Evolutionary conservation across 2,888 invertebrate genomes (phyloP).

Genomic region (Heliconius sara): DNA sequence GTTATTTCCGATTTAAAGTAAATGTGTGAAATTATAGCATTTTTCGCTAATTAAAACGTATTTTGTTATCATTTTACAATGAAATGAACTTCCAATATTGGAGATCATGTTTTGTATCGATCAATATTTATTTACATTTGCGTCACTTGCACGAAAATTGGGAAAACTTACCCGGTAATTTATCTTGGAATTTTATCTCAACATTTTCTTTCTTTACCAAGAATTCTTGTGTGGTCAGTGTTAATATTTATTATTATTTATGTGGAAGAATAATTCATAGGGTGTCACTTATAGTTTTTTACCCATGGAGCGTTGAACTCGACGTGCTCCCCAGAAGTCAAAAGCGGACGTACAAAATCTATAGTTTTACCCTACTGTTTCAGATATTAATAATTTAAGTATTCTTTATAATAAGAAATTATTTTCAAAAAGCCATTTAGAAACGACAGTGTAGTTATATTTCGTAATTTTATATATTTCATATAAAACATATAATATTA

Average conservation of each 20-base stretch:
- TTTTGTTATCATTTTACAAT: not conserved
- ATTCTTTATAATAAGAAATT: conserved; percentile 1
- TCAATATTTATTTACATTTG: not conserved
- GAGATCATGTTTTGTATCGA: not conserved
- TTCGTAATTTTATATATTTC: not conserved
- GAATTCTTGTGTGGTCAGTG: conserved; percentile 48
- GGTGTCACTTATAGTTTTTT: conserved; percentile 45
- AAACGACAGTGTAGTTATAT: not conserved
- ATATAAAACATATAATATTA: not conserved
- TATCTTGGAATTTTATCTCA: conserved; percentile 30
- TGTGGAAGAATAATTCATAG: conserved; percentile 48
- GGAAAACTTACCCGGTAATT: conserved; percentile 11
- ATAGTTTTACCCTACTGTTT: not conserved
- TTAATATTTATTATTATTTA: conserved; percentile 48
- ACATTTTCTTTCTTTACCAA: conserved; percentile 38
- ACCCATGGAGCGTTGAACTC: conserved; percentile 43
- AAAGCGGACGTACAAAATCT: conserved; percentile 30
- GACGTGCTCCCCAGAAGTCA: conserved; percentile 39
- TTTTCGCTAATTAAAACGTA: not conserved
- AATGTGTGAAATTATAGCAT: not conserved
- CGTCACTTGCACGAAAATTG: not conserved
- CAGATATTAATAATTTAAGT: not conserved
- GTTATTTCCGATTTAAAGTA: not conserved
- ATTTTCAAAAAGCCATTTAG: not conserved
- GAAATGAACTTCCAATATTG: not conserved